Conservation (phyloP, 2,888 invertebrate genomes). For the Drosophila mimetica region DNA sequence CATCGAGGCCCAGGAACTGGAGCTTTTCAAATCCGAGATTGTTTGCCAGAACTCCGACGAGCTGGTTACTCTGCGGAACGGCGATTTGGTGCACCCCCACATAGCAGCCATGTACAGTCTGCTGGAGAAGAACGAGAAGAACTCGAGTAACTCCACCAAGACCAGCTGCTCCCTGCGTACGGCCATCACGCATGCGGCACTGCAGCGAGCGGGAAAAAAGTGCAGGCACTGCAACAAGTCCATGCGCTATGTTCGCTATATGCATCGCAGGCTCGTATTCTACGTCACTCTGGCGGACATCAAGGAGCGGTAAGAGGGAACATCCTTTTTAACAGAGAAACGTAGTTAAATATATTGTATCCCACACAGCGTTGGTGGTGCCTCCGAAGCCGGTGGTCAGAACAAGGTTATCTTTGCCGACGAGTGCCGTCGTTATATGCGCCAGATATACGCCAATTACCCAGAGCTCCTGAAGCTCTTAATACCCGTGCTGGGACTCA, state of each 20-base stretch:
- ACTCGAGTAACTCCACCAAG: constrained; percentile 72
- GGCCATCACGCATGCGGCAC: constrained; percentile 76
- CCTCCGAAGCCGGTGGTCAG: constrained; percentile 60
- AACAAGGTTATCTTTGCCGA: constrained; percentile 87
- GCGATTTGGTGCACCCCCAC: constrained; percentile 84
- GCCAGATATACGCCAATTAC: constrained; percentile 90
- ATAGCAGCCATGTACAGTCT: constrained; percentile 85
- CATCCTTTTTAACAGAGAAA: not conserved
- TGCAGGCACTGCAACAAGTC: constrained; percentile 80
- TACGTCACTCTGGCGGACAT: constrained; percentile 78
- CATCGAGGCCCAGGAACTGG: constrained; percentile 89
- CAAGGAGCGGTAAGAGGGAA: constrained; percentile 65
- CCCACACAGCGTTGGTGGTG: constrained; percentile 51
- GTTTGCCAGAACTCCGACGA: constrained; percentile 75
- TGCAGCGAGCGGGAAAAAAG: constrained; percentile 72
- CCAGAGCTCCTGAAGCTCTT: constrained; percentile 88
- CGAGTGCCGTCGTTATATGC: constrained; percentile 88
- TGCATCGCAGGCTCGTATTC: constrained; percentile 80
- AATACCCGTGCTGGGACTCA: constrained; percentile 87
- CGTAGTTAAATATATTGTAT: not conserved
- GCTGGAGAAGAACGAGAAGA: constrained; percentile 57
- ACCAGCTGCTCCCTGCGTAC: constrained; percentile 80
- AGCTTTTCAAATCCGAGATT: constrained; percentile 83
- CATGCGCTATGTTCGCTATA: constrained; percentile 75
- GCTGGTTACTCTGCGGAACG: constrained; percentile 76